These are phyloP conservation scores for Anas platyrhynchos DNA, from an alignment of 2,113 vertebrate species.

Conservation along the genomic window DNA sequence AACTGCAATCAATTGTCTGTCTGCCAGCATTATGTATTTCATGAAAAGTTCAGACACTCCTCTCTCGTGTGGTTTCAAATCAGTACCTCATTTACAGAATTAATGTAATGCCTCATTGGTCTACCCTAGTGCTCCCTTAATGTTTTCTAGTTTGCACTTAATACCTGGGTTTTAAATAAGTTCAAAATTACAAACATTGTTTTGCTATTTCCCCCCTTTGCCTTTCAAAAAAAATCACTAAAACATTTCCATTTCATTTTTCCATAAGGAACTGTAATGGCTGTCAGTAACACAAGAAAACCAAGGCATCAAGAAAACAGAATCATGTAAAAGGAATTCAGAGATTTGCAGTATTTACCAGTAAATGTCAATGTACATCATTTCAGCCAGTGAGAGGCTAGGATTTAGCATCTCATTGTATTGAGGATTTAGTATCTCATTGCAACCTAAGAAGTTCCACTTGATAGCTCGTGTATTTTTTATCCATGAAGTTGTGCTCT, in stretches of 20 bases:
- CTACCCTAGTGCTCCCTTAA: not conserved
- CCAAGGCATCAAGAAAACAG: not conserved
- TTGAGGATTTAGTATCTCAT: not conserved
- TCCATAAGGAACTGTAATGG: not conserved
- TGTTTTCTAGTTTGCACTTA: not conserved
- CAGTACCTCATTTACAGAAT: not conserved
- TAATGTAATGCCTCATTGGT: not conserved
- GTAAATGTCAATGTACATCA: not conserved
- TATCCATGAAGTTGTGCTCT: not conserved
- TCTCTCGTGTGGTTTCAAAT: not conserved
- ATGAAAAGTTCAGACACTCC: not conserved
- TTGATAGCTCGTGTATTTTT: not conserved
- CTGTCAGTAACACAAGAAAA: not conserved
- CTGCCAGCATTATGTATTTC: not conserved
- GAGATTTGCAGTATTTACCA: not conserved
- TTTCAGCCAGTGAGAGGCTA: not conserved
- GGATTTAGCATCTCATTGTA: not conserved
- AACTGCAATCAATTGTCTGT: not conserved
- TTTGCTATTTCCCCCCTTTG: not conserved
- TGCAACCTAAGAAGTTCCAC: not conserved
- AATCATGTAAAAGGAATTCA: not conserved
- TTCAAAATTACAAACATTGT: not conserved
- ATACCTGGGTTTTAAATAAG: slow-evolving; percentile 11
- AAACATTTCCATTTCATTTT: not conserved
- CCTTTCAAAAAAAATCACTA: not conserved